phyloP scores from a whole-genome alignment of 2,797 vertebrate genomes.

The Tragopan temminckii region DNA sequence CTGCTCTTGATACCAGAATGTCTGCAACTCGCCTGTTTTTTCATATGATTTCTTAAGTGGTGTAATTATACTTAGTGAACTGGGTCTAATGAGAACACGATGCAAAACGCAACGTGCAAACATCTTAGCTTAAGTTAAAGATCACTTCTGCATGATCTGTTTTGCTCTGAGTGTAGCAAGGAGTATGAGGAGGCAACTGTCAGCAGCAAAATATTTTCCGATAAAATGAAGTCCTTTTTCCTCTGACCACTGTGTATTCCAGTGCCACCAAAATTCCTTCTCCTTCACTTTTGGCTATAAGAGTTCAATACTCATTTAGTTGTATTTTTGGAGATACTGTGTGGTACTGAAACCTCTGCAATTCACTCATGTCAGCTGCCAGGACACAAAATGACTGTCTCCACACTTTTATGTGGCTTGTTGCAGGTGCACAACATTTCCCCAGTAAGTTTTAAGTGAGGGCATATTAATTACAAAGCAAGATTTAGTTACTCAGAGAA shows the following conservation, averaged over 20 bases:
- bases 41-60: background rate
- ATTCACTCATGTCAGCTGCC: background rate
- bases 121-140: background rate
- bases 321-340: background rate
- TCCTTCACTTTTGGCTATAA: background rate
- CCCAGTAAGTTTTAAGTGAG: background rate
- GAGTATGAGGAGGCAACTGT: background rate
- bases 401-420: background rate
- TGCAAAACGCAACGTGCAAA: background rate
- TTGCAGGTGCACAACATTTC: conserved; percentile 18
- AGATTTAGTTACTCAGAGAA: conserved; percentile 30
- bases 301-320: background rate
- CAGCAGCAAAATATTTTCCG: background rate
- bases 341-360: background rate
- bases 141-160: background rate
- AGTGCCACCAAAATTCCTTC: background rate
- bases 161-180: background rate
- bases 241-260: background rate
- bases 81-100: background rate
- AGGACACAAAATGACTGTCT: background rate
- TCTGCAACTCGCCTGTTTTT: conserved; percentile 2
- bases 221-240: background rate
- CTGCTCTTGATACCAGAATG: background rate
- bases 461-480: conserved; percentile 7
- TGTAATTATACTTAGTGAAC: background rate